Base-by-base conservation (phyloP, 2,113 vertebrate genomes). In the Chamaea fasciata region DNA sequence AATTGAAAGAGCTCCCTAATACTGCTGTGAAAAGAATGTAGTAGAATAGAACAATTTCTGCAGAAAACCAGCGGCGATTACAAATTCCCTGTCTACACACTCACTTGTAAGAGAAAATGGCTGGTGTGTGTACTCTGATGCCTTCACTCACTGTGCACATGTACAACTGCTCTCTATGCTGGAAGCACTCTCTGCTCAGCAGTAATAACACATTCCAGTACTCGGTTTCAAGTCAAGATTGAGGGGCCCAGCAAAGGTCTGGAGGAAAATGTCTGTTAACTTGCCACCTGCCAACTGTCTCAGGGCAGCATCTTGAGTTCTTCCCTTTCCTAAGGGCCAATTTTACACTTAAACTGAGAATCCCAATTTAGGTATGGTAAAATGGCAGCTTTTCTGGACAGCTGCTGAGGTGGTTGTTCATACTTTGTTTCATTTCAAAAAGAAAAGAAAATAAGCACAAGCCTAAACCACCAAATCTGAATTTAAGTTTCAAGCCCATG, bases 1-100 rank as follows among this genome's bases (percentile, higher is more conserved):
- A 71, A 93, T 44, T 90, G 64, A 92, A 95, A 92, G 88, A 94
- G 92, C 33, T 92, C 59, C 57, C 41, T 78, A 47, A 88, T 23
- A 56, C 47, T 82, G 35, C 81, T 73, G 33, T 50, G 81, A 94
- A 69, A 89, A 95, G 20, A 91, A 89, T 42, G 49, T 6, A 83
- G 92, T 1, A 67, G 56, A 94, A 70, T 7, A 75, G 52, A 78
- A 91, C 19, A 39, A 79, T 74, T 96, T 74, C 79, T 87, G 35
- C 69, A 87, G 83, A 88, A 96, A 91, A 91, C 20, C 76, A 86
- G 47, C 11, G 3, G 35, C 79, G 77, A 41, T 90, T 88, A 86
- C 52, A 75, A 94, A 83, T 83, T 86, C 79, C 63, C 68, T 74
- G 33, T 53, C 64, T 80, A 42, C 26, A 53, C 30, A 55, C 21